Conservation (phyloP, 2,888 invertebrate species). For the Poecilus cupreus region DNA sequence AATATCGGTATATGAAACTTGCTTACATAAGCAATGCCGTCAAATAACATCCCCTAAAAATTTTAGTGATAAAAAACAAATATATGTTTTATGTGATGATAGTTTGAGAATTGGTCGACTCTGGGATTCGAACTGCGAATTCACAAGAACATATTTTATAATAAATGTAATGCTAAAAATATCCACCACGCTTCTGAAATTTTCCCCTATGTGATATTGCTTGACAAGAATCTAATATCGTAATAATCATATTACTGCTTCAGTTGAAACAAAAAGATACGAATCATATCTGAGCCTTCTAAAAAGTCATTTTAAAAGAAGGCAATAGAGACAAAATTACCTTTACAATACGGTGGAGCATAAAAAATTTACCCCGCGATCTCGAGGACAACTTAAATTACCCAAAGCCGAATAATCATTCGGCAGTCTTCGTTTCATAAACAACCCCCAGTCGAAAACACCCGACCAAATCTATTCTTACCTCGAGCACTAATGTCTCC, state of each 20-base stretch:
- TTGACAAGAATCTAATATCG: neutral
- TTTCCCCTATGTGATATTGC: neutral
- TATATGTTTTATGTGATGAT: no score
- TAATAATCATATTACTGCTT: constrained; percentile 2
- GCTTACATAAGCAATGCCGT: no score
- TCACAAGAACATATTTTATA: no score
- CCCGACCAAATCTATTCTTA: constrained; percentile 5
- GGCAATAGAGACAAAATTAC: constrained; percentile 44
- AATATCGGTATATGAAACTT: no score
- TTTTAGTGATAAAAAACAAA: no score
- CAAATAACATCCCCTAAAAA: no score
- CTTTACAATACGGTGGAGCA: constrained; percentile 38
- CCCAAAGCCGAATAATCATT: neutral
- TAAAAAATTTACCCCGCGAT: constrained; percentile 40
- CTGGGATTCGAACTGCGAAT: no score
- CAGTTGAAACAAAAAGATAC: constrained; percentile 12
- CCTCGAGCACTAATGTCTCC: constrained; percentile 67
- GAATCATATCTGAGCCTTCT: neutral
- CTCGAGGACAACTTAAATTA: constrained; percentile 48
- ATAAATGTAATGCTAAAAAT: no score
- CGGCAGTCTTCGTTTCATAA: constrained; percentile 16
- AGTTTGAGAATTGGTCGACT: no score
- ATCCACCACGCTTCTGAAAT: no score
- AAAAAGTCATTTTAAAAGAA: constrained; percentile 17
- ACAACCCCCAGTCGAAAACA: constrained; percentile 17